phyloP scores from a whole-genome alignment of 2,888 invertebrate genomes.

The Anodontia alba region DNA sequence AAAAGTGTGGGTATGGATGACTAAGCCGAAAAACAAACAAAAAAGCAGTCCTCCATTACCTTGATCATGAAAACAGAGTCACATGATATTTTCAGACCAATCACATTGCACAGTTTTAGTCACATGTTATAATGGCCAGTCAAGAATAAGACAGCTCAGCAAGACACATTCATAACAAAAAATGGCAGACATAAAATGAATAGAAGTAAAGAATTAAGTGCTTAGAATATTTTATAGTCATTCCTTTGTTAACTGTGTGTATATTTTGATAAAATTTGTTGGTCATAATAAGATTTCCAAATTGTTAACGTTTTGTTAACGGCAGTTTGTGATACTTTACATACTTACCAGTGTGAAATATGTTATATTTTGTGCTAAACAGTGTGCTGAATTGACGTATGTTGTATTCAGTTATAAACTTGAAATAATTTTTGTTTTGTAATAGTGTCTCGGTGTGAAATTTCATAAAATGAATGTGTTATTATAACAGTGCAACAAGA shows the following conservation, averaged over 20 bases:
- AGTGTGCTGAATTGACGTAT: background rate
- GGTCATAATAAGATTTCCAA: background rate
- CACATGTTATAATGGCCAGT: constrained; percentile 2
- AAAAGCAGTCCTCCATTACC: background rate
- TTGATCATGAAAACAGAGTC: background rate
- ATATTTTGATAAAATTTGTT: constrained; percentile 1
- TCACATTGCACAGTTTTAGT: background rate
- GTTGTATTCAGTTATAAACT: no score
- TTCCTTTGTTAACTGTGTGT: background rate
- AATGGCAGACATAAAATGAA: no score
- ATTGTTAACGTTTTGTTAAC: background rate
- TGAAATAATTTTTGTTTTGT: no score
- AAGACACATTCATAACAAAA: no score
- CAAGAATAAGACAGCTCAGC: background rate
- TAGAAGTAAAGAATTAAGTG: no score
- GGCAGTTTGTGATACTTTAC: background rate
- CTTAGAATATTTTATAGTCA: background rate
- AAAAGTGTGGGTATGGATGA: constrained; percentile 77
- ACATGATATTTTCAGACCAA: background rate
- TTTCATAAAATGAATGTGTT: background rate
- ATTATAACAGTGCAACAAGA: background rate
- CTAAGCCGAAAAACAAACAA: background rate
- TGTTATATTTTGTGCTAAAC: background rate
- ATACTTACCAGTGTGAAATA: background rate
- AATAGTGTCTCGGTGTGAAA: no score